Evolutionary conservation across 2,888 invertebrate species (phyloP).

Genomic region (Amphipyra tragopoginis): DNA sequence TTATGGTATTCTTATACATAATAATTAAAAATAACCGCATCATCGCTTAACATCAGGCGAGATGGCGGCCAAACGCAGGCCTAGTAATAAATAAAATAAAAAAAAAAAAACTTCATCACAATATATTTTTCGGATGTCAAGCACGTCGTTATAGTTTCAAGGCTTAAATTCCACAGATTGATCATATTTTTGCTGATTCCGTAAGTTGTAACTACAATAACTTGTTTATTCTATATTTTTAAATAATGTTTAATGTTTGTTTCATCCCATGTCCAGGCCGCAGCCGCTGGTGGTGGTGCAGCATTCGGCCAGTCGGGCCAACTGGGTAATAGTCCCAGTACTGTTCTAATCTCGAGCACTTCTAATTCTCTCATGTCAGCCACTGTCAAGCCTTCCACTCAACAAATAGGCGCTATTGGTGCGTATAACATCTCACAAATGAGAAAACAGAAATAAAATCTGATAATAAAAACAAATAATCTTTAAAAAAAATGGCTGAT

Average conservation of each 20-base stretch:
- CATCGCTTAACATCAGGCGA: too few species aligned
- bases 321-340: constrained; percentile 95
- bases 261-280: constrained; percentile 69
- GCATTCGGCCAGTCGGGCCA: constrained; percentile 95
- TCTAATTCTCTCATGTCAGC: constrained; percentile 97
- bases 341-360: constrained; percentile 96
- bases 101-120: too few species aligned
- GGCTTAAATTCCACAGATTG: too few species aligned
- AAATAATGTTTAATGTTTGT: constrained; percentile 36
- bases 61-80: too few species aligned
- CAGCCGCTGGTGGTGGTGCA: constrained; percentile 90
- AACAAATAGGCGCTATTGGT: constrained; percentile 96
- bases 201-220: not conserved
- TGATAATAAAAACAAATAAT: constrained; percentile 30
- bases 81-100: too few species aligned
- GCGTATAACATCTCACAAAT: constrained; percentile 61
- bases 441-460: constrained; percentile 53
- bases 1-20: too few species aligned
- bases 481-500: constrained; percentile 47
- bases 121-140: too few species aligned
- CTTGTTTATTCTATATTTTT: not conserved
- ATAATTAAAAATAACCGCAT: too few species aligned
- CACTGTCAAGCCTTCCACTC: constrained; percentile 94
- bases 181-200: too few species aligned
- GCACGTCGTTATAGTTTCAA: too few species aligned